Evolutionary conservation across 2,113 vertebrate species (phyloP).

Genomic region (Microcebus tavaratra): DNA sequence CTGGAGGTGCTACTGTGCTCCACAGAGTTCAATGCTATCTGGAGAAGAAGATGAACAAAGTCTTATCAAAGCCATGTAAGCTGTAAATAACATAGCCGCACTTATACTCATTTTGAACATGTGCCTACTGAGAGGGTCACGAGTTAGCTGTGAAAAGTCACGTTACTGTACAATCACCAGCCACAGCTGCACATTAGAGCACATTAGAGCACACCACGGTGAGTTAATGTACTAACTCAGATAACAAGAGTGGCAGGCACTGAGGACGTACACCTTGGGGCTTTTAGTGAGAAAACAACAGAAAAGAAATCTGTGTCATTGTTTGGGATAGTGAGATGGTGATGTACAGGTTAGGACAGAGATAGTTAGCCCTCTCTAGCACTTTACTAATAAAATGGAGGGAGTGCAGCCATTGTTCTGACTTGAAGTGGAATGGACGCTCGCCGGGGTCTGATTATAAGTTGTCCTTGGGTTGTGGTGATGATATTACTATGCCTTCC

Average conservation of each 20-base stretch:
- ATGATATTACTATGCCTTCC: not conserved
- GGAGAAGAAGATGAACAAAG: constrained; percentile 59
- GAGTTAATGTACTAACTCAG: constrained; percentile 74
- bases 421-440: not conserved
- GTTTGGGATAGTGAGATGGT: constrained; percentile 49
- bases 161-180: constrained; percentile 71
- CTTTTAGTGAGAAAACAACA: constrained; percentile 63
- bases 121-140: constrained; percentile 51
- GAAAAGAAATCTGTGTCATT: constrained; percentile 58
- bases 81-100: constrained; percentile 69
- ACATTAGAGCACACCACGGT: constrained; percentile 68
- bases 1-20: constrained; percentile 39
- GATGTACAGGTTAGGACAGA: constrained; percentile 15
- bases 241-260: constrained; percentile 60
- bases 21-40: constrained; percentile 16
- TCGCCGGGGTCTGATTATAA: not conserved
- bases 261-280: constrained; percentile 14
- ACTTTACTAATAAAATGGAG: not conserved
- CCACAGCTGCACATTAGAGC: constrained; percentile 71
- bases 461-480: not conserved
- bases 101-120: constrained; percentile 62
- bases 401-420: not conserved
- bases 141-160: constrained; percentile 79
- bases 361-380: not conserved
- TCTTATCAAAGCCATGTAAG: constrained; percentile 2